These are phyloP conservation scores for Aphrocallistes beatrix DNA, from an alignment of 37 sponge, comb jelly and placozoan genomes.

Conservation along the genomic window DNA sequence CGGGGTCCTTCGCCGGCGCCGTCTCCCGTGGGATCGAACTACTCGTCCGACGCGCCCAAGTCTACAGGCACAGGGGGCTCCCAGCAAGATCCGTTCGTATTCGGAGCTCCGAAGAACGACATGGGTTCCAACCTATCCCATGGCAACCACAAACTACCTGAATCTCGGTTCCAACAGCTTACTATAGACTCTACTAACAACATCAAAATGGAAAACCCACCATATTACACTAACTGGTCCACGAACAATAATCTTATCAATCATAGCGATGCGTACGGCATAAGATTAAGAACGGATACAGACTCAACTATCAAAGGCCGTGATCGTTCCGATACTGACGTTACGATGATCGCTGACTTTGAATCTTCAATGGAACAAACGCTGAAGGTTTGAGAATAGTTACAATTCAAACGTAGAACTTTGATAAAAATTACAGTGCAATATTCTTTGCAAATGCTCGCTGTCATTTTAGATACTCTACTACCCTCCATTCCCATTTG, in stretches of 20 bases:
- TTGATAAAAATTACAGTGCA: neutral
- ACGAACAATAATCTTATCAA: neutral
- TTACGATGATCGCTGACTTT: neutral
- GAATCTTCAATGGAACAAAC: constrained; percentile 12
- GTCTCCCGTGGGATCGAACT: neutral
- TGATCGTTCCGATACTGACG: neutral
- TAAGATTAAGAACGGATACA: neutral
- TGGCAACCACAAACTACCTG: neutral
- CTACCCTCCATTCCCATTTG: neutral
- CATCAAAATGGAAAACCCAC: neutral
- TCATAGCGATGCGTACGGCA: neutral
- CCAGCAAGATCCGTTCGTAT: neutral
- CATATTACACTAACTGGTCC: neutral
- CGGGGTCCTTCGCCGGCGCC: neutral
- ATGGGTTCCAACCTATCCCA: neutral
- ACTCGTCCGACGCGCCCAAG: constrained; percentile 13
- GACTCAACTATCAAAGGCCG: neutral
- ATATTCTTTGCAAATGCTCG: neutral
- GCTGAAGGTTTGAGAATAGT: neutral
- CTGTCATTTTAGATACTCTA: neutral
- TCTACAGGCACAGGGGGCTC: neutral
- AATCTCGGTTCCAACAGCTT: neutral
- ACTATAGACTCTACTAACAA: neutral
- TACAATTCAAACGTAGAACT: neutral
- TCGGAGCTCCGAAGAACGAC: neutral